Conservation (phyloP, 2,888 invertebrate genomes). For the Eubasilissa splendida region DNA sequence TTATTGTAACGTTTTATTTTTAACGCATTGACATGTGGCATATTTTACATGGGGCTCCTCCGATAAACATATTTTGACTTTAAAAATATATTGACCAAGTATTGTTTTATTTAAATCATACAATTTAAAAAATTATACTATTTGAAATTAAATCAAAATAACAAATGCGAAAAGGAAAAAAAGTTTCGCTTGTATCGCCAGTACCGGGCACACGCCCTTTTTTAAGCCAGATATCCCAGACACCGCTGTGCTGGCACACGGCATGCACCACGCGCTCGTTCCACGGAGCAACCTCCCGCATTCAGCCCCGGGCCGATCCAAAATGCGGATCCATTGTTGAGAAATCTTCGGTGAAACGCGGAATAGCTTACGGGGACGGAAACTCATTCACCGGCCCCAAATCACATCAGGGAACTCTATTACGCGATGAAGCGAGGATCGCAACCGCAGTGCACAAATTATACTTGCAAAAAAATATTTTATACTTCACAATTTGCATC, state of each 20-base stretch:
- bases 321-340: neutral
- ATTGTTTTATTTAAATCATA: too few species aligned
- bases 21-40: too few species aligned
- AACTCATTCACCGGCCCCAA: slow-evolving; percentile 63
- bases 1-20: too few species aligned
- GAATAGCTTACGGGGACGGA: slow-evolving; percentile 60
- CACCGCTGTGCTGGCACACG: neutral
- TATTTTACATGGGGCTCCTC: too few species aligned
- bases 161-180: too few species aligned
- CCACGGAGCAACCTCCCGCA: neutral
- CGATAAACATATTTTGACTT: too few species aligned
- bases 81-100: too few species aligned
- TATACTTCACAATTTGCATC: too few species aligned
- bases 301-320: neutral
- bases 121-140: too few species aligned
- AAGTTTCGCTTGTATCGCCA: too few species aligned
- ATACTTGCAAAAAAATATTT: neutral
- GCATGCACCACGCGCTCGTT: neutral
- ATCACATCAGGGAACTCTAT: slow-evolving; percentile 63
- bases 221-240: neutral
- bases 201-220: neutral
- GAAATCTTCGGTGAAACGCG: slow-evolving; percentile 23
- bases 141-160: too few species aligned
- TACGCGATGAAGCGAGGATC: slow-evolving; percentile 52
- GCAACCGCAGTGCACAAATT: neutral